phyloP scores from a whole-genome alignment of 1,140 invertebrate genomes.

The Geopemphigus sp. region DNA sequence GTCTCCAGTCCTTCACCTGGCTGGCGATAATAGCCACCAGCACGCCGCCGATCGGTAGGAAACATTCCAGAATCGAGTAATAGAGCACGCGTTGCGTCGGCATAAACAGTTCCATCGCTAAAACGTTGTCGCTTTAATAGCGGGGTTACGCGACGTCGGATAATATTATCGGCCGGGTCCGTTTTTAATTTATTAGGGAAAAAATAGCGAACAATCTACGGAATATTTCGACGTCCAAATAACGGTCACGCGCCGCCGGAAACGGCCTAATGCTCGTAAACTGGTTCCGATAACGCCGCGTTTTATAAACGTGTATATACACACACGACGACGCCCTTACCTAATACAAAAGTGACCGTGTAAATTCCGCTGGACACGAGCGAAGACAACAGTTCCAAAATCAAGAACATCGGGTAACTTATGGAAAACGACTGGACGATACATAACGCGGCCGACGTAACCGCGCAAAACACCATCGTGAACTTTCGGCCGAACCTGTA shows the following conservation, averaged over 20 bases:
- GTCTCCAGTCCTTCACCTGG: constrained; percentile 25
- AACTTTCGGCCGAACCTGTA: constrained; percentile 63
- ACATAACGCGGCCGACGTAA: constrained; percentile 61
- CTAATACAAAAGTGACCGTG: constrained; percentile 64
- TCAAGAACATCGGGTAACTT: constrained; percentile 60
- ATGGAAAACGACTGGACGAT: constrained; percentile 60
- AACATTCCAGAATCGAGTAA: constrained; percentile 67
- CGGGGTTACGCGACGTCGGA: too few species aligned
- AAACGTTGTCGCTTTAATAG: too few species aligned
- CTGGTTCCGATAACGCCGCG: too few species aligned
- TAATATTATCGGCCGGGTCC: too few species aligned
- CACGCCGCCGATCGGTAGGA: constrained; percentile 70
- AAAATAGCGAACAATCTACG: too few species aligned
- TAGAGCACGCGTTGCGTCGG: constrained; percentile 70
- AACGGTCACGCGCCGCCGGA: too few species aligned
- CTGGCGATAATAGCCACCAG: constrained; percentile 66
- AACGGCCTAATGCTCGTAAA: too few species aligned
- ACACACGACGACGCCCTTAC: constrained; percentile 53
- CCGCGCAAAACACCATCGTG: constrained; percentile 59
- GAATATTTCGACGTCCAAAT: too few species aligned
- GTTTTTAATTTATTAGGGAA: too few species aligned
- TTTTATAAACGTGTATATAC: too few species aligned
- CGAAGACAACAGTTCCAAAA: constrained; percentile 62
- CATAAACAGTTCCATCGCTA: constrained; percentile 74
- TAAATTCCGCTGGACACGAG: constrained; percentile 64